A percentile compares a stretch with the other conserved stretches of the same genome.
Conservation (phyloP, 30 jellyfish, hydroid and myxozoan genomes). For the Aurelia aurita complex sp. Pacific region DNA sequence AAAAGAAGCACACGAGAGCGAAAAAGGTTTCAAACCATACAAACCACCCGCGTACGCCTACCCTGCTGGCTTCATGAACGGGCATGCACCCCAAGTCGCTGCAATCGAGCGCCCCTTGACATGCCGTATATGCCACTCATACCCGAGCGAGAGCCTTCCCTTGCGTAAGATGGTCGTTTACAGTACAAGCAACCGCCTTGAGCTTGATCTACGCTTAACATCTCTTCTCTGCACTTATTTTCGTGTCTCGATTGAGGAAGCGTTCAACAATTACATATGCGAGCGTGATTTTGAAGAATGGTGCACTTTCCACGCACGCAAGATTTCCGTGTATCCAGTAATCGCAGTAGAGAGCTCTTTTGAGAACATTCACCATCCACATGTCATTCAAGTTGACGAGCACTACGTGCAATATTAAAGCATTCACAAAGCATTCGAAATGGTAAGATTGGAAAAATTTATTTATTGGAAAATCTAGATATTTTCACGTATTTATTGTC, state of each 20-base stretch:
- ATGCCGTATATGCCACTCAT: slow-evolving; percentile 72
- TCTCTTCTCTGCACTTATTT: slow-evolving; percentile 67
- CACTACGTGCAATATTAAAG: slow-evolving; percentile 43
- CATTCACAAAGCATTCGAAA: slow-evolving; percentile 56
- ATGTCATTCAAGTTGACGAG: slow-evolving; percentile 53
- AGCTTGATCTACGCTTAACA: slow-evolving; percentile 60
- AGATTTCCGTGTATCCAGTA: slow-evolving; percentile 71
- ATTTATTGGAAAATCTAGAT: slow-evolving; percentile 37
- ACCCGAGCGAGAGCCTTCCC: slow-evolving; percentile 62
- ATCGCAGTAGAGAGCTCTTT: slow-evolving; percentile 60
- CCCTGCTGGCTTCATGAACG: slow-evolving; percentile 36
- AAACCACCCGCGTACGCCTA: slow-evolving; percentile 34
- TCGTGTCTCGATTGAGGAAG: slow-evolving; percentile 74
- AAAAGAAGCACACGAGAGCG: slow-evolving; percentile 18
- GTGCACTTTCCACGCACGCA: slow-evolving; percentile 75
- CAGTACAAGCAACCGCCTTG: slow-evolving; percentile 60
- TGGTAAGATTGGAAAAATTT: slow-evolving; percentile 38
- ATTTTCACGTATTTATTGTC: slow-evolving; percentile 39
- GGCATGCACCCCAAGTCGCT: slow-evolving; percentile 50
- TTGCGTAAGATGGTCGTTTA: slow-evolving; percentile 69
- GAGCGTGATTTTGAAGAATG: slow-evolving; percentile 78
- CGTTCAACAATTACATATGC: slow-evolving; percentile 66
- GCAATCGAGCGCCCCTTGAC: slow-evolving; percentile 55
- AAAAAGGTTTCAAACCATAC: slow-evolving; percentile 61
- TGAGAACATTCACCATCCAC: slow-evolving; percentile 46